Percentiles rank a stretch among this genome's conserved stretches.
Evolutionary conservation across 2,797 vertebrate species (phyloP).

Genomic region (Aldrovandia affinis): DNA sequence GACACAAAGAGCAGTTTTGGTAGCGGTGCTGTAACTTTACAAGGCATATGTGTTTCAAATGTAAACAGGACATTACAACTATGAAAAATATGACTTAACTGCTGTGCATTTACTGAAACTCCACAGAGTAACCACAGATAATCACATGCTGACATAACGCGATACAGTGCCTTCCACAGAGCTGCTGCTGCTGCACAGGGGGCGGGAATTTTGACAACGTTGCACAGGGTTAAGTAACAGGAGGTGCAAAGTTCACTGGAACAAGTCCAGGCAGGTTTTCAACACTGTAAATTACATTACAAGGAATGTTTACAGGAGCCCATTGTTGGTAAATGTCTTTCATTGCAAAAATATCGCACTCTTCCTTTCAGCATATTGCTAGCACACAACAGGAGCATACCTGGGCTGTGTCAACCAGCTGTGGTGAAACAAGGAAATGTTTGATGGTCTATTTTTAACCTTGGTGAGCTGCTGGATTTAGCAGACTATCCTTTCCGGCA

Average conservation of each 20-base stretch:
- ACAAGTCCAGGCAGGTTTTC: conserved; percentile 53
- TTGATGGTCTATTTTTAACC: conserved; percentile 12
- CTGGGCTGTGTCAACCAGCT: neutral
- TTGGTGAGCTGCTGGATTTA: neutral
- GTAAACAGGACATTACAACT: neutral
- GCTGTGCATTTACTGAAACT: neutral
- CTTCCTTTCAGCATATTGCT: neutral
- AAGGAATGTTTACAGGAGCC: conserved; percentile 56
- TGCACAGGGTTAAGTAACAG: conserved; percentile 68
- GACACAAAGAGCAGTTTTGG: neutral
- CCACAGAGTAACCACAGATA: neutral
- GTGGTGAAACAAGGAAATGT: conserved; percentile 15
- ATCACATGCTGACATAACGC: conserved; percentile 56
- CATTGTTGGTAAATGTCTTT: conserved; percentile 42
- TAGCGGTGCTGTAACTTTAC: neutral
- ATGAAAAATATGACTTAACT: neutral
- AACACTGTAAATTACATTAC: conserved; percentile 24
- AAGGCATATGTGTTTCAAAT: neutral
- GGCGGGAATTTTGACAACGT: conserved; percentile 46
- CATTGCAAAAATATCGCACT: neutral
- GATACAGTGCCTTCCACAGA: conserved; percentile 21
- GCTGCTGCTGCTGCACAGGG: conserved; percentile 46
- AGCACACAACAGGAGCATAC: neutral
- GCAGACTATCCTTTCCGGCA: neutral
- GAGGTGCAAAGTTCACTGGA: conserved; percentile 60